Evolutionary conservation across 2,113 vertebrate species (phyloP).

Genomic region (Pyrgilauda ruficollis): DNA sequence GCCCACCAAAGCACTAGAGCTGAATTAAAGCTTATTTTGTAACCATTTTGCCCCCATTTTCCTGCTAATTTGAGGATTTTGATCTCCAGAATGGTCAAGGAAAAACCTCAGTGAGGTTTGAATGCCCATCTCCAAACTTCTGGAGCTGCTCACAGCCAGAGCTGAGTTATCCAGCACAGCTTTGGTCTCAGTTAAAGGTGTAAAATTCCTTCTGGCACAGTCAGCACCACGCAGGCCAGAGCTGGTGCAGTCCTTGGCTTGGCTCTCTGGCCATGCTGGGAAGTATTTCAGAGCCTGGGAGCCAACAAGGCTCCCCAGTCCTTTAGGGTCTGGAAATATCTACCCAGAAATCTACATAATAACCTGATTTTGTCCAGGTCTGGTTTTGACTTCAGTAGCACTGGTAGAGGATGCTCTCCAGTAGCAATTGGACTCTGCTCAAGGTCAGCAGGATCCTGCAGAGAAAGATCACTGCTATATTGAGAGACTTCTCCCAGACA

Average conservation of each 20-base stretch:
- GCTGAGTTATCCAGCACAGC: neutral
- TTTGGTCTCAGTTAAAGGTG: neutral
- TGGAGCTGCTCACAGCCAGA: neutral
- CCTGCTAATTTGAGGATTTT: neutral
- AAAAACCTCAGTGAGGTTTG: neutral
- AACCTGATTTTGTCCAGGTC: neutral
- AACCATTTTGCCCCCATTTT: neutral
- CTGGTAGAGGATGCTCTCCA: neutral
- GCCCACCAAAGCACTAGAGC: neutral
- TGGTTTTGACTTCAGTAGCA: neutral
- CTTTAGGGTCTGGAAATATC: neutral
- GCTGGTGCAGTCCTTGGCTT: neutral
- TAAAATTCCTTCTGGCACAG: neutral
- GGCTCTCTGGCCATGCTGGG: neutral
- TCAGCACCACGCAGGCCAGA: neutral
- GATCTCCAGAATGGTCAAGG: neutral
- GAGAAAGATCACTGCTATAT: neutral
- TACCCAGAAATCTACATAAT: neutral
- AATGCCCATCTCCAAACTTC: neutral
- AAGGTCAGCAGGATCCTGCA: conserved; percentile 11
- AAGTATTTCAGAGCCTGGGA: neutral
- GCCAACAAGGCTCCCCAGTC: neutral
- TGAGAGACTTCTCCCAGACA: neutral
- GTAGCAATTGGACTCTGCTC: neutral
- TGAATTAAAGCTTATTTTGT: neutral